Evolutionary conservation across 1,140 invertebrate genomes (phyloP).

Genomic region (Trichonephila clavata): DNA sequence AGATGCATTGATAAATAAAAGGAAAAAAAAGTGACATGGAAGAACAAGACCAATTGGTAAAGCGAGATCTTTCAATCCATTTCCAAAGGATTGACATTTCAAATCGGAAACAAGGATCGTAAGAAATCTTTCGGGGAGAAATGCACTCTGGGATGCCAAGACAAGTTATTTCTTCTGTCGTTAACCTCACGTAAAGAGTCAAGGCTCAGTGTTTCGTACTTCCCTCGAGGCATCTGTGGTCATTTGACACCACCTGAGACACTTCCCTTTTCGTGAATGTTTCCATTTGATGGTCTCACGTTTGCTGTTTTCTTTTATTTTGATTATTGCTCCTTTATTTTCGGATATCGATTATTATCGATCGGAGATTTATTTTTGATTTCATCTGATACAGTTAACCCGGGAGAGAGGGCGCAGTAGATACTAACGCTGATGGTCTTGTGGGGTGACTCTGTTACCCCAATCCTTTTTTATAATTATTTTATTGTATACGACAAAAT

Average conservation of each 20-base stretch:
- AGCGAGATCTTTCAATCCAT: slow-evolving; percentile 61
- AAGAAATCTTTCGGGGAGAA: slow-evolving; percentile 30
- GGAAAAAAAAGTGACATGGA: no score
- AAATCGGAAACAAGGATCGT: slow-evolving; percentile 65
- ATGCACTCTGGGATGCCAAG: not conserved
- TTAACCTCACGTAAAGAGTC: slow-evolving; percentile 60
- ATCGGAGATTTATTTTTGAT: no score
- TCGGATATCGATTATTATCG: no score
- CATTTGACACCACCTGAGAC: slow-evolving; percentile 52
- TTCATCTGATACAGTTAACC: no score
- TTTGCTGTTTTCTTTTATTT: not conserved
- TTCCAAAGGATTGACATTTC: slow-evolving; percentile 59
- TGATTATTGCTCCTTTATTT: not conserved
- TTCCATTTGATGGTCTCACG: not conserved
- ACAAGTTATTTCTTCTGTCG: slow-evolving; percentile 69
- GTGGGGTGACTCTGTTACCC: no score
- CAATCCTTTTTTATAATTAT: no score
- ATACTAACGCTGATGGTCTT: no score
- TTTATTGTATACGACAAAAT: no score
- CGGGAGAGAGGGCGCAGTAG: no score
- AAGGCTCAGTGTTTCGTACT: slow-evolving; percentile 2
- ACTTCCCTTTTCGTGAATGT: not conserved
- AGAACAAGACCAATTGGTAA: not conserved
- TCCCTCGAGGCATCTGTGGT: not conserved
- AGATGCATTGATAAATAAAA: not conserved